Evolutionary conservation across 2,797 vertebrate species (phyloP).

Genomic region (Menidia menidia): DNA sequence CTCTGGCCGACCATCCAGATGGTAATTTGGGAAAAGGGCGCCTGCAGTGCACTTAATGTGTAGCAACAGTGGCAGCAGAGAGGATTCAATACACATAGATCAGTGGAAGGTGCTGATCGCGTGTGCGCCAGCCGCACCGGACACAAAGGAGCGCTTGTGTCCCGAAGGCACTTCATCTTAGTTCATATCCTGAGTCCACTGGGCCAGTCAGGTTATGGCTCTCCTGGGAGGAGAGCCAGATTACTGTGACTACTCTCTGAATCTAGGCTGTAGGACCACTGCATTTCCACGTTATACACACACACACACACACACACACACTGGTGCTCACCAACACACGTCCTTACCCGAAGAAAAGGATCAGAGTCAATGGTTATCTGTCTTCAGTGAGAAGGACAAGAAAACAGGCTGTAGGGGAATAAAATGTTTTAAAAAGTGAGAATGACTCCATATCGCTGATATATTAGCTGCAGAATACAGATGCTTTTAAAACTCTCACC

Average conservation of each 20-base stretch:
- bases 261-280: constrained; percentile 19
- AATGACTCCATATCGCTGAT: constrained; percentile 13
- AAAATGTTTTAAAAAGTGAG: constrained; percentile 21
- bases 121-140: constrained; percentile 55
- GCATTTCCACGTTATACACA: constrained; percentile 5
- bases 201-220: constrained; percentile 62
- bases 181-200: constrained; percentile 64
- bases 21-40: constrained; percentile 78
- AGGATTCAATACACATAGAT: constrained; percentile 80
- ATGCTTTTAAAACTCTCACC: constrained; percentile 63
- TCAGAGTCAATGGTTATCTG: constrained; percentile 69
- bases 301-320: constrained; percentile 4
- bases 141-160: constrained; percentile 72
- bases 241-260: constrained; percentile 66
- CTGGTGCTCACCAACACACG: constrained; percentile 12
- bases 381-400: constrained; percentile 83
- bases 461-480: background rate
- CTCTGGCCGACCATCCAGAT: constrained; percentile 48
- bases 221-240: constrained; percentile 66
- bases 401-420: constrained; percentile 80
- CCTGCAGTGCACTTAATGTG: constrained; percentile 54
- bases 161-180: constrained; percentile 76
- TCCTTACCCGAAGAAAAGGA: constrained; percentile 62
- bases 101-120: constrained; percentile 69
- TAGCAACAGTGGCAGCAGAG: constrained; percentile 59